A percentile compares a stretch with the other conserved stretches of the same genome.
Conservation (phyloP, 2,797 vertebrate species). For the Tenualosa ilisha region DNA sequence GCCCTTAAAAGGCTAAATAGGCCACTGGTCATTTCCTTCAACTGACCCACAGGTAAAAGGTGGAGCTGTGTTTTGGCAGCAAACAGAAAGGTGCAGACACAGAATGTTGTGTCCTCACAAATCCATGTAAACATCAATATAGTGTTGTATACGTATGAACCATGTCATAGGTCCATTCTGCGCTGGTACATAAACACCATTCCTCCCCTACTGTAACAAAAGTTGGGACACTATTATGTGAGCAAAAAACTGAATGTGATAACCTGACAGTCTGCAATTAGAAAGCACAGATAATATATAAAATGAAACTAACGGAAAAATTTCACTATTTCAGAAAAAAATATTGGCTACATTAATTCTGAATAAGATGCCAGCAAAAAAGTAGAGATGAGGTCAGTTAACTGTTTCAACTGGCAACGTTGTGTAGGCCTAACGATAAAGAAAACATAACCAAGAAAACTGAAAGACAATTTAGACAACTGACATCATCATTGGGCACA, state of each 20-base stretch:
- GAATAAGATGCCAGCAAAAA: too few species aligned
- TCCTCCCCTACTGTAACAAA: background rate
- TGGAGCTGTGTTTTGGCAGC: slow-evolving; percentile 9
- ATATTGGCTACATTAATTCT: too few species aligned
- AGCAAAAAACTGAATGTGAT: background rate
- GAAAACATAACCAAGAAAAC: too few species aligned
- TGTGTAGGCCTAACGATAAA: too few species aligned
- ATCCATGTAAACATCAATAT: background rate
- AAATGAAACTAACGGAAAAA: too few species aligned
- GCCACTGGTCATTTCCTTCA: background rate
- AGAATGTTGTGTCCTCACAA: background rate
- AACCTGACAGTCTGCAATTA: background rate
- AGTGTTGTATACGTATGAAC: background rate
- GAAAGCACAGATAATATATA: too few species aligned
- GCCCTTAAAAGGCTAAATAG: background rate
- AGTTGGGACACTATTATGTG: too few species aligned
- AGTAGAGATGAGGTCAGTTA: too few species aligned
- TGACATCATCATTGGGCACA: too few species aligned
- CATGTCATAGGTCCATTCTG: background rate
- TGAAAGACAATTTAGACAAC: too few species aligned
- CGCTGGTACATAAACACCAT: background rate
- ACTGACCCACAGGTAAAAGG: background rate
- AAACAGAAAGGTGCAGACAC: background rate
- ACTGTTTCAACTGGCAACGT: too few species aligned
- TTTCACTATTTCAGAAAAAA: too few species aligned